phyloP scores from a whole-genome alignment of 2,888 invertebrate genomes.

The Amiota communis region DNA sequence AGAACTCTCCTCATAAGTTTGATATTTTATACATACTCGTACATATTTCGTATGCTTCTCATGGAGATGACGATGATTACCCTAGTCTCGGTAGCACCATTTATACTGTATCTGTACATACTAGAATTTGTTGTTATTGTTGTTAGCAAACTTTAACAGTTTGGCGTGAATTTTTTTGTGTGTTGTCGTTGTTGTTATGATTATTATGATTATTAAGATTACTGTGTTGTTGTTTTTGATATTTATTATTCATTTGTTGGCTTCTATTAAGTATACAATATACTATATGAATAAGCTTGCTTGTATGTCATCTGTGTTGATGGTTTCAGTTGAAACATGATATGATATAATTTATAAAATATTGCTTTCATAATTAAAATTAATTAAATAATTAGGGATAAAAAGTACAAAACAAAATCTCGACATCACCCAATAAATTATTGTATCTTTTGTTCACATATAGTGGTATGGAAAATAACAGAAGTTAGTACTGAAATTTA shows the following conservation, averaged over 20 bases:
- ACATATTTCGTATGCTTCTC: too few species aligned
- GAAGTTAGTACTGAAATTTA: too few species aligned
- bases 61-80: too few species aligned
- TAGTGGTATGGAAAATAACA: too few species aligned
- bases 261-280: not conserved
- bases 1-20: slow-evolving; percentile 3
- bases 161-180: slow-evolving; percentile 4
- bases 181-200: not conserved
- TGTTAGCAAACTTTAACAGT: slow-evolving; percentile 16
- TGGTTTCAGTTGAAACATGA: not conserved
- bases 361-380: slow-evolving; percentile 11
- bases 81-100: too few species aligned
- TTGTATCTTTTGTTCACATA: too few species aligned
- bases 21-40: too few species aligned
- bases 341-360: not conserved
- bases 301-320: not conserved
- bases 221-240: not conserved
- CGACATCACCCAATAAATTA: too few species aligned
- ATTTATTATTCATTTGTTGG: not conserved
- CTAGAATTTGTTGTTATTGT: not conserved
- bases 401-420: too few species aligned
- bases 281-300: not conserved
- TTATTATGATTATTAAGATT: not conserved
- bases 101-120: too few species aligned
- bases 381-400: slow-evolving; percentile 4